Base-by-base conservation (phyloP, 2,888 invertebrate species). In the Venustoraphidia nigricollis region DNA sequence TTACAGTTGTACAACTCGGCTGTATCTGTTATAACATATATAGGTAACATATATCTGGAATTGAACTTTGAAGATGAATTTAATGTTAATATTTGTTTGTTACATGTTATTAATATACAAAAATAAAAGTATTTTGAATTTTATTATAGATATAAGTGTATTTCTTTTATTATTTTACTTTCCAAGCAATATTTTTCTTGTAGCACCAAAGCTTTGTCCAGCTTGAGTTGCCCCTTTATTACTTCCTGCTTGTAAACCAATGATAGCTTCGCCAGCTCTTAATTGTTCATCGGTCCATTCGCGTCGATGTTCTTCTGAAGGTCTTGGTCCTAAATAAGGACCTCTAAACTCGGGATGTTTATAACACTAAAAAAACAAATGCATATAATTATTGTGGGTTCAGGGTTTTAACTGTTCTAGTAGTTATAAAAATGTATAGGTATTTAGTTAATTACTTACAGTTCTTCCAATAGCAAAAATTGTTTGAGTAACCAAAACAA, bases 391-490 rank as follows among this genome's bases (percentile, higher is more conserved):
- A 9, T 35, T 40, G 8, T 34, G n/a, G 3, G 8, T 27, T 35
- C 10, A 36, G 35, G 9, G 10, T 10, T 11, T 44, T 44, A 10
- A 10, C 17, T 11, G 10, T 39, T 39, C 2, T 39, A 39, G 8
- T 39, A n/a, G 8, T 10, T 10, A 8, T 39, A 39, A 39, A 17
- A 17, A 17, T 17, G 2, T 3, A 17, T 3, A 17, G 4, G 4
- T 17, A 17, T 17, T 3, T 40, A 27, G 35, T 36, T 35, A 36
- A 34, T 44, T 10, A 59, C 71, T 67, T 69, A 85, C 86, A 64
- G 90, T 85, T 60, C 92, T 80, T 50, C 89, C 94, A 54, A 94
- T 75, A 11, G 93, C 87, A 60, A 86, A 86, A 58, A 94, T 82
- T 45, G 90, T 89, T 59, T 82, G 81, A 46, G 93, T 86, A 44